Conservation (phyloP, 1,140 invertebrate species). For the Varroa destructor region DNA sequence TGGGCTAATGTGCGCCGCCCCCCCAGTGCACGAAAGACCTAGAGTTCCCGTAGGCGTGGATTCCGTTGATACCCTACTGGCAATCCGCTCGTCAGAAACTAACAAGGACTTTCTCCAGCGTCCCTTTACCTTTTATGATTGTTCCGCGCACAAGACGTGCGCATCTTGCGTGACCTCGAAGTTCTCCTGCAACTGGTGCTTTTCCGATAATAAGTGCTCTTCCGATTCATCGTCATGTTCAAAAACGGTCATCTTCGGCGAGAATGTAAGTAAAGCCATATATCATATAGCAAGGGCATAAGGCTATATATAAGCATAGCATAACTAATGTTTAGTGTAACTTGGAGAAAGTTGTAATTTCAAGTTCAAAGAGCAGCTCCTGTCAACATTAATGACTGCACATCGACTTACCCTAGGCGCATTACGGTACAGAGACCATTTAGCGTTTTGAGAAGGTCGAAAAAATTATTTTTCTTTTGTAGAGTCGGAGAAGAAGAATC, state of each 20-base stretch:
- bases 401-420: too few relatives aligned
- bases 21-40: conserved; percentile 58
- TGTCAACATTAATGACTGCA: too few relatives aligned
- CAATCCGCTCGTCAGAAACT: conserved; percentile 78
- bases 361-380: too few relatives aligned
- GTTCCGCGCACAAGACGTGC: conserved; percentile 63
- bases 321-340: background rate
- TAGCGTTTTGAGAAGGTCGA: too few relatives aligned
- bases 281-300: background rate
- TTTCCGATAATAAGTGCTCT: conserved; percentile 84
- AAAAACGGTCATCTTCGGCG: conserved; percentile 63
- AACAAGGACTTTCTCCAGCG: conserved; percentile 84
- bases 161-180: conserved; percentile 64
- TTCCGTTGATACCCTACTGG: conserved; percentile 63
- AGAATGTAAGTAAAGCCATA: conserved; percentile 41
- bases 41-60: conserved; percentile 55
- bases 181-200: conserved; percentile 91
- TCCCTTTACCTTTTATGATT: conserved; percentile 85
- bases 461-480: too few relatives aligned
- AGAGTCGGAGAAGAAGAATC: too few relatives aligned
- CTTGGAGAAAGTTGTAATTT: background rate
- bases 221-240: conserved; percentile 69
- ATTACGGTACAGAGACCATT: too few relatives aligned
- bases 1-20: conserved; percentile 71
- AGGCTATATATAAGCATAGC: too few relatives aligned